Evolutionary conservation across 2,113 vertebrate species (phyloP).

Genomic region (Psophia crepitans): DNA sequence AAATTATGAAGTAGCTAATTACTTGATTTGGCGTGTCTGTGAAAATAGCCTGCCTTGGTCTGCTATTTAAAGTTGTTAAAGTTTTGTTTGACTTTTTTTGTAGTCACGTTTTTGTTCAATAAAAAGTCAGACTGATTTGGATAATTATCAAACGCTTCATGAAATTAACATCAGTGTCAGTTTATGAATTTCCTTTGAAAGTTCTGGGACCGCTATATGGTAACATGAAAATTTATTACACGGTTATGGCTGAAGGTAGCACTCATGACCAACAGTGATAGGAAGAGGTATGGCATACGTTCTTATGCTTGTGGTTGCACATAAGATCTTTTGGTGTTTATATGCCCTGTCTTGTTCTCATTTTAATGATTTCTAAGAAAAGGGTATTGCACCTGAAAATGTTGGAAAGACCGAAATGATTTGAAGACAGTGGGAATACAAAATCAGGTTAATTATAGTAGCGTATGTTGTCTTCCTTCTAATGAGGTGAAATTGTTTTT

Average conservation of each 20-base stretch:
- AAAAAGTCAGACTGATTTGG: not conserved
- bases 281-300: not conserved
- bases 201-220: not conserved
- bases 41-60: not conserved
- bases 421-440: not conserved
- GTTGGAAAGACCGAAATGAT: not conserved
- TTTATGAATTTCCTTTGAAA: not conserved
- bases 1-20: not conserved
- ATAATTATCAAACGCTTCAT: not conserved
- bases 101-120: not conserved
- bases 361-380: not conserved
- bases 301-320: not conserved
- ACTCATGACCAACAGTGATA: not conserved
- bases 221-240: not conserved
- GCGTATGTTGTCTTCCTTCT: not conserved
- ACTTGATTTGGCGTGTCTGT: not conserved
- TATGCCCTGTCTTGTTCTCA: not conserved
- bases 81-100: not conserved
- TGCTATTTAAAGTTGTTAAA: not conserved
- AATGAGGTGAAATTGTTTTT: not conserved
- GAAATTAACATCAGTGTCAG: not conserved
- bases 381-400: not conserved
- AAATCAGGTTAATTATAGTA: not conserved
- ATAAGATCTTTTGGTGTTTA: not conserved
- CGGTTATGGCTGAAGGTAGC: not conserved